Evolutionary conservation across 2,113 vertebrate genomes (phyloP).

Genomic region (Psittacula cyanocephala): DNA sequence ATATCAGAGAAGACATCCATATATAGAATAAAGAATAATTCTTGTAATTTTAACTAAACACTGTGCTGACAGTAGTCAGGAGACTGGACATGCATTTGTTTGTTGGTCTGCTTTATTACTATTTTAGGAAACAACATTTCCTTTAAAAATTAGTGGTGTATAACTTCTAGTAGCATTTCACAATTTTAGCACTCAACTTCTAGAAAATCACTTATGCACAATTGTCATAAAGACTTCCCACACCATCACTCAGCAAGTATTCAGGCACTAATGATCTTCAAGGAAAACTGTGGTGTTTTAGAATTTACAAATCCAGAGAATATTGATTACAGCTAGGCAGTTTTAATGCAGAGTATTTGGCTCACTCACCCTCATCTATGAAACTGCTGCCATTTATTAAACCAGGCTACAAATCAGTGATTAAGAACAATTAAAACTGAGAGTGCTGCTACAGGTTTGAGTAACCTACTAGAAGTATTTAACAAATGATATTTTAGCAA

Average conservation of each 20-base stretch:
- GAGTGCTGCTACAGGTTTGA: not conserved
- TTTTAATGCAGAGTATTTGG: not conserved
- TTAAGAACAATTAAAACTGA: not conserved
- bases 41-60: not conserved
- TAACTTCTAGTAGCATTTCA: not conserved
- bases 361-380: not conserved
- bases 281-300: not conserved
- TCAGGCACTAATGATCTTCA: not conserved
- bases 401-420: not conserved
- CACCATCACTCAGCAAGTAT: not conserved
- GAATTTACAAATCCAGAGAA: not conserved
- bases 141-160: not conserved
- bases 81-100: not conserved
- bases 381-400: not conserved
- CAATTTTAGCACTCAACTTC: not conserved
- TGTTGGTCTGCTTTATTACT: not conserved
- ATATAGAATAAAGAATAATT: not conserved
- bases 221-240: not conserved
- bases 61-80: rapidly evolving
- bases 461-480: not conserved
- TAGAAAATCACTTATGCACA: not conserved
- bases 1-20: not conserved
- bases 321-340: not conserved
- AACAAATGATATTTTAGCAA: not conserved
- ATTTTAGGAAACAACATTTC: not conserved